Base-by-base conservation (phyloP, 2,113 vertebrate genomes). In the Lepidothrix coronata region DNA sequence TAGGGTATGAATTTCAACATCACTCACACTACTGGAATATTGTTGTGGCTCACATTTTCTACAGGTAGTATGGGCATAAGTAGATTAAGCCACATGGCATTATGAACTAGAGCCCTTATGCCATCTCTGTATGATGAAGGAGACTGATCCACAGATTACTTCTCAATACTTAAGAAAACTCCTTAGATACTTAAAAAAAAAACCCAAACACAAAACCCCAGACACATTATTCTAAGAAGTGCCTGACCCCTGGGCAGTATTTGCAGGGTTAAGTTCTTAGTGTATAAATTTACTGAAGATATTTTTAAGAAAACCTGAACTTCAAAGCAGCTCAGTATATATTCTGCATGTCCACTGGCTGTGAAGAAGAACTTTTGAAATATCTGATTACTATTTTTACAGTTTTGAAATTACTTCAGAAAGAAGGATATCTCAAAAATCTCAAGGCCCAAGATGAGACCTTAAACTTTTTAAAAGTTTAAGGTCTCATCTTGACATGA, bases 261-360 rank as follows among this genome's bases (percentile, higher is more conserved):
- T 75, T 88, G 14, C 11, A 71, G 8, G 15, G 8, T 22, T 28
- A 1, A 35, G 9, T 43, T 55, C 41, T 72, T 49, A 15, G 5
- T 39, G 8, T 41, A 65, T 43, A 28, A 51, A 66, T 52, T 59
- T 37, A 43, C 1, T 31, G 30, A 77, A 87, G 21, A 9, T 35
- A 66, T 77, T 68, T 88, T 86, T 7, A 77, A 87, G n/a, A 78
- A 89, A 81, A 74, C 7, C 12, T 87, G 61, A 71, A 87, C 17
- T 78, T 67, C 48, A 46, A 57, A 87, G 20, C 11, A 86, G 12
- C 58, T 88, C 46, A 28, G 25, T 39, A 46, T 46, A 35, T n/a
- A 70, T 14, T 58, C 23, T 24, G 31, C 11, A 18, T 4, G 11
- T 46, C 16, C 27, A 75, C 12, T 46, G 62, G 43, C 6, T 43